Percentiles rank a stretch among this genome's conserved stretches.
Conservation (phyloP, 2,888 invertebrate species). For the Rhyacophila evoluta region DNA sequence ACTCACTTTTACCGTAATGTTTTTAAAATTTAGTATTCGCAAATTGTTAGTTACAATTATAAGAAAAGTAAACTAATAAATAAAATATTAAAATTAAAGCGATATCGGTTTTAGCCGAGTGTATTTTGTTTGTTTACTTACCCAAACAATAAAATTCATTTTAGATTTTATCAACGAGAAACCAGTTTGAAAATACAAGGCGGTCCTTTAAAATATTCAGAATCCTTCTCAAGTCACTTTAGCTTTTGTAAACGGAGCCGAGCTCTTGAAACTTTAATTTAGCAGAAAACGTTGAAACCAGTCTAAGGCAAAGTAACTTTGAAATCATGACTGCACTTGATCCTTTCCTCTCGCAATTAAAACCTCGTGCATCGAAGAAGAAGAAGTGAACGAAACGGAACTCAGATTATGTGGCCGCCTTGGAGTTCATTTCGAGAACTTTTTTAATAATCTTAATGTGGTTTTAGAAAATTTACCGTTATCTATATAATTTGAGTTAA, state of each 20-base stretch:
- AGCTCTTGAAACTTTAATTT: conserved; percentile 19
- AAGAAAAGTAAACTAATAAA: no score
- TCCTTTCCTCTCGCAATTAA: background rate
- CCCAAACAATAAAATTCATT: no score
- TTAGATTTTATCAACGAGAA: no score
- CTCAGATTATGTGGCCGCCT: background rate
- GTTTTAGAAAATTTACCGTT: background rate
- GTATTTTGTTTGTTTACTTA: no score
- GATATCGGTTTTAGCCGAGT: no score
- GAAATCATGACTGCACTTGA: conserved; percentile 16
- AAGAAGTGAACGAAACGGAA: background rate
- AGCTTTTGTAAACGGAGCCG: conserved; percentile 14
- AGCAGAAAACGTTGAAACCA: background rate
- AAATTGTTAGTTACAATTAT: no score
- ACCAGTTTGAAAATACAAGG: background rate
- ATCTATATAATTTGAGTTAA: no score
- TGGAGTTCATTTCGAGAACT: background rate
- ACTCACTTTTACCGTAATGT: no score
- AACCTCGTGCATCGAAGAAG: background rate
- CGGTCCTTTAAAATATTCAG: conserved; percentile 1
- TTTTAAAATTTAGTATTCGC: no score
- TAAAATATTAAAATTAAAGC: no score
- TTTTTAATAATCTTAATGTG: background rate
- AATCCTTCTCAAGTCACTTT: background rate
- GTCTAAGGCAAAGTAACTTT: background rate